These are phyloP conservation scores for Andrena bucephala DNA, from an alignment of 2,888 invertebrate genomes.

Conservation along the genomic window DNA sequence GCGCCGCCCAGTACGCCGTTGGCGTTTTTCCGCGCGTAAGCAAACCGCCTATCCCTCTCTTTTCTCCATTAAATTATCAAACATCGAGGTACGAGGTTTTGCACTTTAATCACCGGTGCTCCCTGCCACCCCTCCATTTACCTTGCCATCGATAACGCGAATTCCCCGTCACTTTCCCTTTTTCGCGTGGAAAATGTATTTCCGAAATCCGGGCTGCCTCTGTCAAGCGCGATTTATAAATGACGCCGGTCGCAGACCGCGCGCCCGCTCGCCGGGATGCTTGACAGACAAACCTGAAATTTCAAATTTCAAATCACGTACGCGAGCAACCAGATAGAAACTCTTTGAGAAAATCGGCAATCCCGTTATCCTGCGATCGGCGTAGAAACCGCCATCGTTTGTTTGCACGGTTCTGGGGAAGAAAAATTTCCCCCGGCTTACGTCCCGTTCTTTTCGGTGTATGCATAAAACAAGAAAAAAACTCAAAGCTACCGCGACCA, in stretches of 20 bases:
- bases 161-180: constrained; percentile 60
- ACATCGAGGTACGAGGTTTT: constrained; percentile 70
- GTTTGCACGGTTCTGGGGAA: neutral
- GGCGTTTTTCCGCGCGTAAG: constrained; percentile 9
- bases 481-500: constrained; percentile 12
- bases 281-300: constrained; percentile 9
- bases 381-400: neutral
- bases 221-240: constrained; percentile 41
- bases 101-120: constrained; percentile 69
- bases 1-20: neutral
- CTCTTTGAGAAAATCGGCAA: constrained; percentile 2
- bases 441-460: neutral
- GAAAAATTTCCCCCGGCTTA: neutral
- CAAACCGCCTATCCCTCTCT: constrained; percentile 13
- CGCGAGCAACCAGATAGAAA: neutral
- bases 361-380: constrained; percentile 8
- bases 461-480: neutral
- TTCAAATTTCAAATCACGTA: neutral
- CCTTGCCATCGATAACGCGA: constrained; percentile 64
- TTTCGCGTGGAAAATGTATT: constrained; percentile 49
- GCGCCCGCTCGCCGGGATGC: constrained; percentile 5
- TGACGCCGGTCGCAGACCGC: constrained; percentile 9
- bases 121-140: constrained; percentile 53
- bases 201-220: constrained; percentile 27
- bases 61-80: constrained; percentile 66